Evolutionary conservation across 35 echinoderm and acorn worm genomes (phyloP).

Genomic region (Lytechinus variegatus): DNA sequence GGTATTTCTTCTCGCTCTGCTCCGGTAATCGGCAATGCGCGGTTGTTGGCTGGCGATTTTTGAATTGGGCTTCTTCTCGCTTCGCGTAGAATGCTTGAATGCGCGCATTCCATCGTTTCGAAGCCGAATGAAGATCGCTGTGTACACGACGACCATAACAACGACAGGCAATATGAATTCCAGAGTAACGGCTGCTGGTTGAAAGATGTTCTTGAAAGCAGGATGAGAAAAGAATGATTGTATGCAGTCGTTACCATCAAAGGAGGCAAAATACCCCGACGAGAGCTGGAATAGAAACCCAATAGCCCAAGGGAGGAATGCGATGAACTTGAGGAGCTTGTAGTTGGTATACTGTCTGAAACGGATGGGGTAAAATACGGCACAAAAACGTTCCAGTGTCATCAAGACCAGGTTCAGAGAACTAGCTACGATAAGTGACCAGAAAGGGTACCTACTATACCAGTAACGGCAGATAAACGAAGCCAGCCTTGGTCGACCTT

Average conservation of each 20-base stretch:
- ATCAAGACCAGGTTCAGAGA: constrained; percentile 66
- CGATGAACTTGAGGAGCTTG: neutral
- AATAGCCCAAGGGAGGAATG: neutral
- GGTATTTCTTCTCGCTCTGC: neutral
- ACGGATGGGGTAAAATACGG: constrained; percentile 65
- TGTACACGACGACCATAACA: constrained; percentile 64
- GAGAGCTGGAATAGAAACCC: neutral
- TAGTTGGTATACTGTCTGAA: neutral
- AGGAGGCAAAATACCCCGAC: neutral
- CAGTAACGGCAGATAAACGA: constrained; percentile 63
- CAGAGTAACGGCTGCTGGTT: neutral
- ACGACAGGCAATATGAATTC: constrained; percentile 48
- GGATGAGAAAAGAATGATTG: neutral
- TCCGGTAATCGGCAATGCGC: neutral
- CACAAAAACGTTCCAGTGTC: constrained; percentile 70
- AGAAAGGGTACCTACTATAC: constrained; percentile 69
- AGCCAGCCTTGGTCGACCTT: constrained; percentile 7
- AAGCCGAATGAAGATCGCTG: neutral
- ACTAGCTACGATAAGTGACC: constrained; percentile 63
- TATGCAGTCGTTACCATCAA: neutral
- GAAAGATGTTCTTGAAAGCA: neutral
- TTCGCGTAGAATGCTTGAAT: neutral
- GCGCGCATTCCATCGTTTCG: neutral
- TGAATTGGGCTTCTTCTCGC: neutral
- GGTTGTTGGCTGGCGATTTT: too few species aligned